These are phyloP conservation scores for Bembecia ichneumoniformis DNA, from an alignment of 2,888 invertebrate species.

Conservation along the genomic window DNA sequence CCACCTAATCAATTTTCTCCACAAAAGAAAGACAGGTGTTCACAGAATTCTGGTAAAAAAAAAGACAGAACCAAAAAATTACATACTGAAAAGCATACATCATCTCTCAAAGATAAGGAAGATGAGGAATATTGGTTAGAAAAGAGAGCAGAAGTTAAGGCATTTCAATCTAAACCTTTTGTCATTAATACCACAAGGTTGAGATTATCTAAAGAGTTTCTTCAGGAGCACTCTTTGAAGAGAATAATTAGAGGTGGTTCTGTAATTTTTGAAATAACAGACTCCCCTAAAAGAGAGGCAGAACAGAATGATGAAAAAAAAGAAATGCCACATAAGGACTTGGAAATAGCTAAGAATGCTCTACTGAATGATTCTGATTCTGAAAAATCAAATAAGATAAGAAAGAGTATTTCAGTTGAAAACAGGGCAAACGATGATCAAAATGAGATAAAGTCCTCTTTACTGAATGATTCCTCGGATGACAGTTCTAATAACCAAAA, in stretches of 20 bases:
- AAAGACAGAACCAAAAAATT: conserved; percentile 3
- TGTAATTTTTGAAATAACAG: conserved; percentile 25
- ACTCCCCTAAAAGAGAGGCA: conserved; percentile 2
- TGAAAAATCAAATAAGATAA: conserved; percentile 4
- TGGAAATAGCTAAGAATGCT: conserved; percentile 13
- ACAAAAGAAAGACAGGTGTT: conserved; percentile 8
- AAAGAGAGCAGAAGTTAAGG: conserved; percentile 32
- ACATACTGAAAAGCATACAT: conserved; percentile 5
- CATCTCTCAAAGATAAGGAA: conserved; percentile 5
- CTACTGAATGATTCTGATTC: conserved; percentile 15
- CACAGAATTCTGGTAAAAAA: conserved; percentile 3
- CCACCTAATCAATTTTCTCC: neutral
- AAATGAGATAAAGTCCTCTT: conserved; percentile 14
- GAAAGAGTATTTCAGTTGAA: conserved; percentile 3
- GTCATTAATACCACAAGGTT: conserved; percentile 30
- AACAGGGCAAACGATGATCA: neutral
- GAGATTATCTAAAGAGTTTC: conserved; percentile 26
- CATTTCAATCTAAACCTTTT: conserved; percentile 43
- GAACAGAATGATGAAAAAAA: conserved; percentile 6
- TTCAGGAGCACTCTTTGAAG: conserved; percentile 29
- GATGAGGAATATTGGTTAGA: conserved; percentile 18
- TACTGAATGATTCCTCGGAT: conserved; percentile 22
- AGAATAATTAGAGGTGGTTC: conserved; percentile 29
- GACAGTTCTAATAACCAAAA: conserved; percentile 17
- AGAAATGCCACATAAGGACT: conserved; percentile 1